Percentiles rank a stretch among this genome's conserved stretches.
Evolutionary conservation across 2,113 vertebrate species (phyloP).

Genomic region (Nannospalax galili): DNA sequence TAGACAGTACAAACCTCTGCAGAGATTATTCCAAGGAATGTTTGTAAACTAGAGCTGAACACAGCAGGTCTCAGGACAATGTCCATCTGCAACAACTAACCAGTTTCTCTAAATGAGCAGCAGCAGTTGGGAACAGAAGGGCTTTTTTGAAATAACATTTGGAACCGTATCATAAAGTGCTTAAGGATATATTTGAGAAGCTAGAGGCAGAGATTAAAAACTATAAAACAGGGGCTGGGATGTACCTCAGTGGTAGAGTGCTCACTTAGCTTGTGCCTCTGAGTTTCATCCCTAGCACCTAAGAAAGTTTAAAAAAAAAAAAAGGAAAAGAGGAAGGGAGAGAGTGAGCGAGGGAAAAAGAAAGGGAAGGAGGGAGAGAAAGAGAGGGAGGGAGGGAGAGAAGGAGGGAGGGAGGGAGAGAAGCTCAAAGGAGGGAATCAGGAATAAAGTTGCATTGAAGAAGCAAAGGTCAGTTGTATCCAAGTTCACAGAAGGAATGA

Average conservation of each 20-base stretch:
- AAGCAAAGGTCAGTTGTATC: too few species aligned
- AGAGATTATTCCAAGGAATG: background rate
- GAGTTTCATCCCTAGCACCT: background rate
- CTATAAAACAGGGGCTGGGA: background rate
- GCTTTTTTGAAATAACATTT: background rate
- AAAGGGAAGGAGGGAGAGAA: too few species aligned
- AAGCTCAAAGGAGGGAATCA: accelerated
- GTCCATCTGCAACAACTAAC: too few species aligned
- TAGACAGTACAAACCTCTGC: background rate
- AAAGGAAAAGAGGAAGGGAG: background rate
- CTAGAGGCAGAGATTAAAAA: background rate
- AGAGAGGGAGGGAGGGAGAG: background rate
- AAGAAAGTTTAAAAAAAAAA: background rate
- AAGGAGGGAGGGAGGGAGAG: background rate
- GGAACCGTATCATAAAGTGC: background rate
- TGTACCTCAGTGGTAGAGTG: background rate
- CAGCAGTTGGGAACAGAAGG: background rate
- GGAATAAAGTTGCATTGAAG: too few species aligned
- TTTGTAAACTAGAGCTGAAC: background rate
- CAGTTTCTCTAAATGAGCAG: background rate
- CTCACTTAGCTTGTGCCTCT: background rate
- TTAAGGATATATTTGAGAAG: background rate
- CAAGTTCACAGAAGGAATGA: background rate
- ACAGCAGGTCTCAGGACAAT: background rate
- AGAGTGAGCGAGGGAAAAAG: background rate